Percentiles rank a stretch among this genome's conserved stretches.
phyloP scores from a whole-genome alignment of 2,113 vertebrate species.

The Lonchura striata region DNA sequence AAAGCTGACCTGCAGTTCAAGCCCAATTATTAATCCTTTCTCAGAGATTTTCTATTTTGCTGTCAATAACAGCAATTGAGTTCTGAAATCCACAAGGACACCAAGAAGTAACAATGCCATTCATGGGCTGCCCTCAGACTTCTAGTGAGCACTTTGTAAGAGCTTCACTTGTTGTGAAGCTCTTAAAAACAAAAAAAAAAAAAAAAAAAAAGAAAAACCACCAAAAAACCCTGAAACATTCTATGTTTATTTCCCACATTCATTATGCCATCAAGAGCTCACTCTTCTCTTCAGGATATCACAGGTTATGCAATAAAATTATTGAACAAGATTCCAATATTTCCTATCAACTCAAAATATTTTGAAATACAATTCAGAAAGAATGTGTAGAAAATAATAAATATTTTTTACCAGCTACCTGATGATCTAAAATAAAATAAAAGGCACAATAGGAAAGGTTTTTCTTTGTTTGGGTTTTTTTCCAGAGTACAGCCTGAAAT shows the following conservation, averaged over 20 bases:
- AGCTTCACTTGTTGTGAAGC: not conserved
- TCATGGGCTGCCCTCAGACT: not conserved
- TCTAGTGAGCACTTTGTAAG: not conserved
- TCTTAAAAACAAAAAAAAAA: conserved; percentile 1
- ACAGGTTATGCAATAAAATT: not conserved
- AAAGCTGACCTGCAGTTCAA: not conserved
- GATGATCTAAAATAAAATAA: not conserved
- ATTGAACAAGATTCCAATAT: not conserved
- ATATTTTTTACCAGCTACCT: not conserved
- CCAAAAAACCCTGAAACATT: too few species aligned
- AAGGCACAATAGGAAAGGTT: not conserved
- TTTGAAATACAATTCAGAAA: not conserved
- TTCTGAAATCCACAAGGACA: not conserved
- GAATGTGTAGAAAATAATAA: not conserved
- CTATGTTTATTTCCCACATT: not conserved
- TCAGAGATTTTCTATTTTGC: not conserved
- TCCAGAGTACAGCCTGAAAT: not conserved
- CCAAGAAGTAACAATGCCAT: not conserved
- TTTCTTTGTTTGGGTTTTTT: not conserved
- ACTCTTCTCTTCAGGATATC: not conserved
- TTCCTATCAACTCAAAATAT: not conserved
- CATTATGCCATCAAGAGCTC: not conserved
- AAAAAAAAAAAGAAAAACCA: too few species aligned
- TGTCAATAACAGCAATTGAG: not conserved
- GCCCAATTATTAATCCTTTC: conserved; percentile 1